Conservation (phyloP, 2,888 invertebrate species). For the Mesopsocus fuscifrons region DNA sequence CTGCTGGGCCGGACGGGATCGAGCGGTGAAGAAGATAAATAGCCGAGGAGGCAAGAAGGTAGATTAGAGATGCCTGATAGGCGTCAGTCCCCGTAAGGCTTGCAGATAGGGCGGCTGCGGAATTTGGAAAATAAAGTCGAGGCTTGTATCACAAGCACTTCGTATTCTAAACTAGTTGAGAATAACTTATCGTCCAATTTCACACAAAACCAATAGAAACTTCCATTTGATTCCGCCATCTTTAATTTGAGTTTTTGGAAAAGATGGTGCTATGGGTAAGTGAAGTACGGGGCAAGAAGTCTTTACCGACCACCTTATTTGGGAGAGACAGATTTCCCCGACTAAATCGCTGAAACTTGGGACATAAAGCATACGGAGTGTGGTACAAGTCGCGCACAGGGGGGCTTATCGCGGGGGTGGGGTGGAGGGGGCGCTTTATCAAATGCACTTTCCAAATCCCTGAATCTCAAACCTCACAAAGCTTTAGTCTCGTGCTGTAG, state of each 20-base stretch:
- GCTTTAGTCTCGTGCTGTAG: no score
- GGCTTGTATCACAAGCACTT: background rate
- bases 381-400: no score
- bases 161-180: background rate
- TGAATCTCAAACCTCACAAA: no score
- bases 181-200: slow-evolving; percentile 9
- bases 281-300: background rate
- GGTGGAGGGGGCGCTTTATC: no score
- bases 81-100: no score
- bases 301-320: background rate
- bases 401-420: no score
- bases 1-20: no score
- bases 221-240: slow-evolving; percentile 6
- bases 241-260: slow-evolving; percentile 1
- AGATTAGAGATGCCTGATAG: no score
- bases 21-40: no score
- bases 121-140: background rate
- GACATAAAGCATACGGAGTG: background rate
- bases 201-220: slow-evolving; percentile 10
- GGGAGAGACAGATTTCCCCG: background rate
- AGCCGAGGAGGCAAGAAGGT: no score
- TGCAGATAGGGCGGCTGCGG: no score
- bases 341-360: background rate
- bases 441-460: no score
- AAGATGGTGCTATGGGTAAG: background rate